Percentiles rank a stretch among this genome's conserved stretches.
These are phyloP conservation scores for Linnaemya tessellans DNA, from an alignment of 2,888 invertebrate species.

Conservation along the genomic window DNA sequence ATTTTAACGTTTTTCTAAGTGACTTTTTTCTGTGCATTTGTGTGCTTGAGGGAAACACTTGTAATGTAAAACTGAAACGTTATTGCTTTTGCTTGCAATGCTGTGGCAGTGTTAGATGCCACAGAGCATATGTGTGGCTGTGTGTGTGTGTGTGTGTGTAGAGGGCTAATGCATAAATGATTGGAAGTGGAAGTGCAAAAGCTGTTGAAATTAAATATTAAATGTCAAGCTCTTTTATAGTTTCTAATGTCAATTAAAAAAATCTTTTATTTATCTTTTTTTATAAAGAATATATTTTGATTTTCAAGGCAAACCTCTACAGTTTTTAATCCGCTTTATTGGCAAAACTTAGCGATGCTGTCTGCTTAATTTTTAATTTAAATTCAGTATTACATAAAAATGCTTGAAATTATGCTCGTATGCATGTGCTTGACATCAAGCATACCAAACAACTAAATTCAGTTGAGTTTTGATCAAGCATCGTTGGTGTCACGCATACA, in stretches of 20 bases:
- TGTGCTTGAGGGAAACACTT: slow-evolving; percentile 40
- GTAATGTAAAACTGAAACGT: slow-evolving; percentile 21
- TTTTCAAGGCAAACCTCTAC: too few species aligned
- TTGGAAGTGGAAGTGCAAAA: background rate
- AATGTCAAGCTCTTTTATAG: background rate
- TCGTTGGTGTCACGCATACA: too few species aligned
- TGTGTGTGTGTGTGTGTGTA: too few species aligned
- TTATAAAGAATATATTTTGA: background rate
- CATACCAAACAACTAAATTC: too few species aligned
- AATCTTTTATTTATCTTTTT: background rate
- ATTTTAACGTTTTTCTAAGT: slow-evolving; percentile 47
- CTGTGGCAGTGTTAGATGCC: background rate
- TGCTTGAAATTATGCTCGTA: too few species aligned
- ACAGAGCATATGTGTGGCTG: background rate
- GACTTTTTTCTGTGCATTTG: slow-evolving; percentile 6
- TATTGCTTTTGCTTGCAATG: slow-evolving; percentile 1
- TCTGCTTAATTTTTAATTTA: too few species aligned
- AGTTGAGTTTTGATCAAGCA: too few species aligned
- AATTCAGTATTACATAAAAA: too few species aligned
- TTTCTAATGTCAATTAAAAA: background rate
- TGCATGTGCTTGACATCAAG: too few species aligned
- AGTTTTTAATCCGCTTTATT: too few species aligned
- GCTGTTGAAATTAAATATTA: background rate
- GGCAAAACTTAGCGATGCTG: too few species aligned
- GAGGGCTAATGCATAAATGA: background rate